These are phyloP conservation scores for Alosa sapidissima DNA, from an alignment of 2,797 vertebrate species.

Conservation along the genomic window DNA sequence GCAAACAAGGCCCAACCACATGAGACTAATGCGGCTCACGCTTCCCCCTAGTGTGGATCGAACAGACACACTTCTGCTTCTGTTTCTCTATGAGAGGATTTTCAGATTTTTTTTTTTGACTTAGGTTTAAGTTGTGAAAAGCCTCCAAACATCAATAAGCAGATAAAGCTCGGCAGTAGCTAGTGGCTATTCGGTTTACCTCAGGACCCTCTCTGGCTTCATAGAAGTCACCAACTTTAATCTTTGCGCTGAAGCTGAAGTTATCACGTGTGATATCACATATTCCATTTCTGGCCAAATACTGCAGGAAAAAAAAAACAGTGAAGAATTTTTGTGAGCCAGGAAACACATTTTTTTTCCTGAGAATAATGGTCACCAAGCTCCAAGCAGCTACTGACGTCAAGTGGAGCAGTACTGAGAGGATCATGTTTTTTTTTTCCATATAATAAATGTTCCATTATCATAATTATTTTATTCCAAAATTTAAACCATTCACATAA, in stretches of 20 bases:
- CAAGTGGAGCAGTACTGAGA: not conserved
- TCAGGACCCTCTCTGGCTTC: slow-evolving; percentile 94
- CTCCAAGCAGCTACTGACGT: not conserved
- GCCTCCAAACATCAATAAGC: not conserved
- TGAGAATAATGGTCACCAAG: not conserved
- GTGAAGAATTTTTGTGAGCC: not conserved
- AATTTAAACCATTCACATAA: slow-evolving; percentile 2
- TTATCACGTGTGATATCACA: slow-evolving; percentile 92
- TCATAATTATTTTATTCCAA: not conserved
- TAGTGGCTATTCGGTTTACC: slow-evolving; percentile 61
- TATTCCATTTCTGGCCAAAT: slow-evolving; percentile 93
- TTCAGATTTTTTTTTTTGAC: not conserved
- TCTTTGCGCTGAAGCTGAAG: slow-evolving; percentile 98
- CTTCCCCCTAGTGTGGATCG: not conserved
- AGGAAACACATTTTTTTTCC: not conserved
- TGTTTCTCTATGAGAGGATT: not conserved
- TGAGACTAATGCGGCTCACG: not conserved
- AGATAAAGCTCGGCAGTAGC: not conserved
- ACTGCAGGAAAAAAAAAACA: slow-evolving; percentile 75
- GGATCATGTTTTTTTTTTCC: not conserved
- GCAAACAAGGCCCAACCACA: not conserved
- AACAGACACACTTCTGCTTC: not conserved
- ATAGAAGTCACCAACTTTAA: slow-evolving; percentile 97
- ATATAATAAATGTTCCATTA: not conserved
- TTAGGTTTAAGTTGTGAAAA: not conserved